Conservation (phyloP, 1,140 invertebrate genomes). For the Diorhabda elongata region DNA sequence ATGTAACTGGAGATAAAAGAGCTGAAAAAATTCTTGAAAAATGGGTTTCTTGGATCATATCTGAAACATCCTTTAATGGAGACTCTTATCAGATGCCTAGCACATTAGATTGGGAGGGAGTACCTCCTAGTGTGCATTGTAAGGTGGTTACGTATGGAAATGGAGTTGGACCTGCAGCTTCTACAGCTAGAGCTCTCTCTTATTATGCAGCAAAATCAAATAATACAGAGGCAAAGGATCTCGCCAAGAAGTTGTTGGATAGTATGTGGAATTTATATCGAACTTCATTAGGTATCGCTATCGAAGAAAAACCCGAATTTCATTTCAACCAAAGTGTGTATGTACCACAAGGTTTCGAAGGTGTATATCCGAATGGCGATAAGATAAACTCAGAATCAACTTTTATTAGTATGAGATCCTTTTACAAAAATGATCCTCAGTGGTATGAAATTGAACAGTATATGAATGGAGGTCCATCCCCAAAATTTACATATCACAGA, state of each 20-base stretch:
- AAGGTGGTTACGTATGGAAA: constrained; percentile 22
- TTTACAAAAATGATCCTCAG: constrained; percentile 24
- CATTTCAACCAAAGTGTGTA: constrained; percentile 25
- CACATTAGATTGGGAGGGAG: constrained; percentile 20
- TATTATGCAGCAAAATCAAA: constrained; percentile 26
- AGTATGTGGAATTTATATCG: constrained; percentile 21
- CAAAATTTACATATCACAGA: constrained; percentile 25
- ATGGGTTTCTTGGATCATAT: constrained; percentile 25
- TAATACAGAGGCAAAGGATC: constrained; percentile 15
- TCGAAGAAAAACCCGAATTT: constrained; percentile 21
- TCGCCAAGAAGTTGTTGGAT: constrained; percentile 23
- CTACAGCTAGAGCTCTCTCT: constrained; percentile 25
- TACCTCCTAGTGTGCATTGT: constrained; percentile 26
- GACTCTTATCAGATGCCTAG: constrained; percentile 25
- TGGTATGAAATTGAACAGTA: constrained; percentile 23
- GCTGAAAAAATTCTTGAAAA: constrained; percentile 25
- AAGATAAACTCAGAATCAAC: constrained; percentile 24
- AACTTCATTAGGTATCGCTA: constrained; percentile 19
- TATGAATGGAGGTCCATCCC: constrained; percentile 23
- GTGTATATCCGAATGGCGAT: constrained; percentile 26
- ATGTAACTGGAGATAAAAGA: constrained; percentile 23
- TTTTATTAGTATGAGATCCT: constrained; percentile 24
- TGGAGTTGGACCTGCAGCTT: constrained; percentile 24
- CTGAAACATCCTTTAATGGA: constrained; percentile 18
- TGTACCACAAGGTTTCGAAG: constrained; percentile 25